A percentile compares a stretch with the other conserved stretches of the same genome.
Conservation (phyloP, 2,113 vertebrate genomes). For the Solenodon paradoxus region DNA sequence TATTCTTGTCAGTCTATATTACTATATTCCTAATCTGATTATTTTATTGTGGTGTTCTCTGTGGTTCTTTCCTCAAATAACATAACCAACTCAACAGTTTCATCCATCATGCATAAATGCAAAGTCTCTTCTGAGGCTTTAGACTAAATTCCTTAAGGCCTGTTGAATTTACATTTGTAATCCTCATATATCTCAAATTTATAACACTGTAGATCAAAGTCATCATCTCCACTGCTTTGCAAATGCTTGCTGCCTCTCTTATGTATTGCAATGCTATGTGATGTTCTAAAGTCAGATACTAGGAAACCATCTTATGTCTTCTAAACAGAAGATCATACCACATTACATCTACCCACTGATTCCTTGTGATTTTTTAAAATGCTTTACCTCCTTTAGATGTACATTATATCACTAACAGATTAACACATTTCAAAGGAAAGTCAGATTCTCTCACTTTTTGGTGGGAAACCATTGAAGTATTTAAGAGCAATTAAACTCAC, state of each 20-base stretch:
- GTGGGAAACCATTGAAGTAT: not conserved
- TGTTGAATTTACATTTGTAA: not conserved
- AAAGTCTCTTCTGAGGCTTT: not conserved
- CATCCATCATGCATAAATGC: not conserved
- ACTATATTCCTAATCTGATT: not conserved
- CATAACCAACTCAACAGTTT: not conserved
- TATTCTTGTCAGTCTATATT: not conserved
- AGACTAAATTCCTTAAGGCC: not conserved
- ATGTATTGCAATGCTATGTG: too few relatives aligned
- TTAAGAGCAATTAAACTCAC: not conserved
- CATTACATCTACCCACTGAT: not conserved
- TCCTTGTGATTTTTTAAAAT: not conserved
- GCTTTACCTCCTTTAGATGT: not conserved
- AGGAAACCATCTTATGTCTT: not conserved
- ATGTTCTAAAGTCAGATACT: not conserved
- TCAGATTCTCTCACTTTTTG: not conserved
- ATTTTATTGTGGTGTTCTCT: not conserved
- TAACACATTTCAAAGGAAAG: not conserved
- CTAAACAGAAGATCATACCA: not conserved
- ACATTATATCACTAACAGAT: not conserved
- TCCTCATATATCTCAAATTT: not conserved
- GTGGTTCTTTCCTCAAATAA: not conserved
- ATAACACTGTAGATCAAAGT: not conserved
- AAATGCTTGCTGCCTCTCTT: accelerated
- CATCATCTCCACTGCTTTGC: not conserved